Evolutionary conservation across 2,888 invertebrate genomes (phyloP), one percentile per base, ranked within the genome.

Genomic region (Drosophila maculinotata): DNA sequence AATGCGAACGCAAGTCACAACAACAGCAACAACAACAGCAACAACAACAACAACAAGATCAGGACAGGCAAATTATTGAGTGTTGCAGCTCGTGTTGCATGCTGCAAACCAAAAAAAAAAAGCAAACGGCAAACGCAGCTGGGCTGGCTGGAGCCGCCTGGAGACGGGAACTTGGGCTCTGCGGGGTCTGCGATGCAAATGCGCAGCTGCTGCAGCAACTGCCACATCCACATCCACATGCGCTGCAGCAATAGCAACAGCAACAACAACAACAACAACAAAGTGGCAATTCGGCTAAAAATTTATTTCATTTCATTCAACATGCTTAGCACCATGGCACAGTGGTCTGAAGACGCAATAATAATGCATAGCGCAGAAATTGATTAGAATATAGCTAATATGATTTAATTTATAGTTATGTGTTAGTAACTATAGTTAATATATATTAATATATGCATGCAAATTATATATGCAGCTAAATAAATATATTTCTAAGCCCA

Each of bases 51-150:
- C 36, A 51, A 64, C 65, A 63, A 69, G 58, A 74, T 59, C 69
- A 48, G 54, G 64, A 73, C 85, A 71, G 71, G 82, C 82, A 79
- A 79, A 85, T 85, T 79, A 79, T 79, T 79, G 69, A 85, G 86
- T 82, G 79, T 75, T 75, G 71, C 76, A 69, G 81, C 81, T 81
- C 84, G 81, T 86, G 81, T 81, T 81, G 87, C 81, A 81, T 70
- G 86, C 57, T 20, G 20, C 20, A 39, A 60, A 53, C 53, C 12
- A 49, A 42, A n/a, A n/a, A 60, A 67, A 53, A 58, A 60, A 53
- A 36, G 45, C 51, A 42, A 45, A 41, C 52, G 53, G 14, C 28
- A 49, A 36, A 71, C 62, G 74, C 77, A 78, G 84, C 77, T 77
- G 76, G 79, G 75, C 66, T 49, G 36, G 81, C 81, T 76, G 79